Conservation (phyloP, 2,113 vertebrate genomes). For the Plestiodon gilberti region DNA sequence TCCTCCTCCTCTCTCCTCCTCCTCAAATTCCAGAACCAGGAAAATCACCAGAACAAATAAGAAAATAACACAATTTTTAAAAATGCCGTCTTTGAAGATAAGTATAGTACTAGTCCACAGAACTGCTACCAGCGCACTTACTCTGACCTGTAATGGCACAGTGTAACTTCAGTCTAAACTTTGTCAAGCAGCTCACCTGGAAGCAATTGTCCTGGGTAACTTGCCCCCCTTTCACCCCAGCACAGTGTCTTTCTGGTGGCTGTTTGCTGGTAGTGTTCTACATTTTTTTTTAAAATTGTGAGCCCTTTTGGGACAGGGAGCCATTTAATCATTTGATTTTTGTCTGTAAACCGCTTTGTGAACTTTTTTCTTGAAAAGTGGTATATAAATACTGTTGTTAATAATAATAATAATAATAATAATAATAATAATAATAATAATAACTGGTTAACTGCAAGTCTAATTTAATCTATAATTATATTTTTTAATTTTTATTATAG, state of each 20-base stretch:
- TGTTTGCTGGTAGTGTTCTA: too few species aligned
- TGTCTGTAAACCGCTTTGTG: too few species aligned
- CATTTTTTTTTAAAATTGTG: too few species aligned
- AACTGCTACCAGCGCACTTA: background rate
- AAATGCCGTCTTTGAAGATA: background rate
- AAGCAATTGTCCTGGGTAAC: background rate
- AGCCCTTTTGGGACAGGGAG: too few species aligned
- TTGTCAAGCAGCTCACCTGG: background rate
- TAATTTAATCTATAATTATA: background rate
- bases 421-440: too few species aligned
- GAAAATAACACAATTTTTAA: background rate
- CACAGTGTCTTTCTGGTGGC: too few species aligned
- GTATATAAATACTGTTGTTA: too few species aligned
- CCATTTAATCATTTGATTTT: too few species aligned
- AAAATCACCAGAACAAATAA: background rate
- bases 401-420: too few species aligned
- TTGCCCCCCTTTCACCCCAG: too few species aligned
- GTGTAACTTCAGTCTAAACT: background rate
- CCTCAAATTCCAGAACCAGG: background rate
- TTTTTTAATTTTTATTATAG: background rate
- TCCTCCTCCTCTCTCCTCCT: too few species aligned
- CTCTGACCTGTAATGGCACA: background rate
- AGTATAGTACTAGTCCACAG: background rate
- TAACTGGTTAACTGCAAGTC: background rate
- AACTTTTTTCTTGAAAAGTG: too few species aligned